Evolutionary conservation across 35 echinoderm and acorn worm species (phyloP), one percentile per base, ranked within the genome.

Genomic region (Eucidaris tribuloides): DNA sequence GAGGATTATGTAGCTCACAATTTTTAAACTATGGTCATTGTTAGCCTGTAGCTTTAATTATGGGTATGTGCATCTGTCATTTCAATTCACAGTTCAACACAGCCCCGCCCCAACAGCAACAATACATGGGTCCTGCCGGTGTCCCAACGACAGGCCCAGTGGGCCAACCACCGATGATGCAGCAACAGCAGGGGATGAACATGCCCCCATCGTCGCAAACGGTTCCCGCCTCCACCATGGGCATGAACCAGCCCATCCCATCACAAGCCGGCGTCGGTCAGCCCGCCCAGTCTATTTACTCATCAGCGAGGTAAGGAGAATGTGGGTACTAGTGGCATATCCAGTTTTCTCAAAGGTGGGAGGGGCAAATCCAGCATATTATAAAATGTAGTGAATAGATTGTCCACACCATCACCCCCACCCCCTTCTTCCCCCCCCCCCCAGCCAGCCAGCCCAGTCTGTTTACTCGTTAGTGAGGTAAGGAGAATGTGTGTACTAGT

Each of bases 41-140:
- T n/a, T n/a, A n/a, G n/a, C n/a, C n/a, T n/a, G n/a, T n/a, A n/a
- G n/a, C n/a, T n/a, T n/a, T n/a, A n/a, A n/a, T n/a, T n/a, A n/a
- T n/a, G n/a, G n/a, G n/a, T n/a, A n/a, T n/a, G n/a, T n/a, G n/a
- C n/a, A n/a, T n/a, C n/a, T n/a, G n/a, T n/a, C n/a, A n/a, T n/a
- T n/a, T n/a, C n/a, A n/a, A n/a, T n/a, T n/a, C 27, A 23, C 78
- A 36, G 44, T 52, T 66, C 62, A 76, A 87, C 62, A 36, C 52
- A 45, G 84, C 71, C 58, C 49, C 68, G 44, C 68, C 68, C 68
- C 68, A 33, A 18, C 68, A 38, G 68, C 68, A 74, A 40, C 68
- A 74, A 44, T 74, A 74, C 68, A 74, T 74, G 68, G 68, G 64
- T 68, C 64, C 64, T 20, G 64, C 28, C 4, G 28, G 28, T 19